A percentile compares a stretch with the other conserved stretches of the same genome.
phyloP scores from a whole-genome alignment of 2,113 vertebrate species.

The Zapornia atra region DNA sequence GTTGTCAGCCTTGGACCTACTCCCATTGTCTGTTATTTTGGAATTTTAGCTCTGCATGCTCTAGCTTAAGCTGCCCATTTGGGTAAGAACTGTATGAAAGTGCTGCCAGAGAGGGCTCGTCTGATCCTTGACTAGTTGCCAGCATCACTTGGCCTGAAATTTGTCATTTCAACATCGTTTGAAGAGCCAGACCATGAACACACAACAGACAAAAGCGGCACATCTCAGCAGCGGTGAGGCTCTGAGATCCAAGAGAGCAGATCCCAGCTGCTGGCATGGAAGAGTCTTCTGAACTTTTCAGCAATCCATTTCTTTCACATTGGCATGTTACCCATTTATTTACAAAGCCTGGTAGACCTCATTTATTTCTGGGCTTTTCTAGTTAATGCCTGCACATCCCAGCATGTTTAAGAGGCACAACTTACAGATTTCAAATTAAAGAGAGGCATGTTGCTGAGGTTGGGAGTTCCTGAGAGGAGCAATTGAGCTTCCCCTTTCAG shows the following conservation, averaged over 20 bases:
- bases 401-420: not conserved
- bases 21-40: not conserved
- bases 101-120: not conserved
- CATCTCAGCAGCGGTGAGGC: not conserved
- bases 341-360: not conserved
- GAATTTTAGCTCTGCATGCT: not conserved
- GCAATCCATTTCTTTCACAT: not conserved
- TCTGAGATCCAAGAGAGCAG: not conserved
- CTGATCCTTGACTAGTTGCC: not conserved
- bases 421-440: not conserved
- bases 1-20: not conserved
- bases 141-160: not conserved
- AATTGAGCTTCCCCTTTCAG: not conserved
- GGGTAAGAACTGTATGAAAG: not conserved
- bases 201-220: not conserved
- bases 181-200: not conserved
- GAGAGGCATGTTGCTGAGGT: not conserved
- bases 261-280: not conserved
- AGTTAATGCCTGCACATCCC: not conserved
- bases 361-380: not conserved
- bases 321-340: not conserved
- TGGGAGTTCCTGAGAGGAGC: not conserved
- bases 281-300: not conserved
- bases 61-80: not conserved
- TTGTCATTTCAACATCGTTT: conserved; percentile 5